Base-by-base conservation (phyloP, 2,888 invertebrate species). In the Meteorus cinctellus region DNA sequence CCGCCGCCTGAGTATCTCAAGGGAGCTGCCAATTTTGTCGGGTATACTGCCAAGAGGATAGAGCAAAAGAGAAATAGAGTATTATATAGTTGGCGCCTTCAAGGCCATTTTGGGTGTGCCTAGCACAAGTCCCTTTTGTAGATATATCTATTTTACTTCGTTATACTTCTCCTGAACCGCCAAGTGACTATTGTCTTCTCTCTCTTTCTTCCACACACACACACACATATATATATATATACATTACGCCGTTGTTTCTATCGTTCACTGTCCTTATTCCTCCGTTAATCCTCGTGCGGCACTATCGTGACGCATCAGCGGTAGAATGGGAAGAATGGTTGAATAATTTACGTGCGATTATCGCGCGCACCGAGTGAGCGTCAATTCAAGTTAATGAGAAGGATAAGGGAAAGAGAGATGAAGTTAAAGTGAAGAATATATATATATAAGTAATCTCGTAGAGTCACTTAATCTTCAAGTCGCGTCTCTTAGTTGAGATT, bases 271-370 rank as follows among this genome's bases (percentile, higher is more conserved):
- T 51, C 29, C 48, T 45, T 69, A 48, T 59, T 63, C 67, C 31
- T 19, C 66, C 66, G 59, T 45, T 73, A 65, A 73, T 65, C 70
- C 68, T 73, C 65, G 12, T 55, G 19, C 19, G 41, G 29, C 55
- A 48, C 62, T 41, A 73, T 76, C 69, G 41, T 66, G 10, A 55
- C 55, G 55, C 19, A 14, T 29, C 34, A 2, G 31, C 48, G 27
- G 67, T 51, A 62, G 45, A 77, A 72, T 66, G 76, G 41, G 72
- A 19, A 19, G 29, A 70, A 71, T 34, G 41, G 55, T 70, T 80
- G 77, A 79, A 80, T 79, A 77, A 80, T 79, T 78, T 74, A 76
- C 68, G 62, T 65, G 71, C 67, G 77, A 80, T 79, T 77, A 78
- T 79, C 59, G 67, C 68, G 63, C 27, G 69, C 70, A 59, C 29